Evolutionary conservation across 2,113 vertebrate genomes (phyloP).

Genomic region (Arizona elegans): DNA sequence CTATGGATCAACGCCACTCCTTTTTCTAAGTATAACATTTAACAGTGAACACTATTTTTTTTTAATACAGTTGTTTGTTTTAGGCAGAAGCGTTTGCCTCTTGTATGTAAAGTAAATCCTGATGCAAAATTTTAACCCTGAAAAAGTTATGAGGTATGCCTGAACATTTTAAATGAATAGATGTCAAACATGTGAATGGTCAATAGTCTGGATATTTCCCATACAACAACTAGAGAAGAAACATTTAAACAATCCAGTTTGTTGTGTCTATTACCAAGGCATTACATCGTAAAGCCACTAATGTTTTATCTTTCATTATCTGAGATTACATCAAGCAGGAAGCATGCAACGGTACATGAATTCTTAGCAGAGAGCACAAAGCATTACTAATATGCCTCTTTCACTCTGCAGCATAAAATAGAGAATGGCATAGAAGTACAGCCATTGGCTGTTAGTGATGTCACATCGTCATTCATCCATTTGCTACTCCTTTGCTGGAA

Average conservation of each 20-base stretch:
- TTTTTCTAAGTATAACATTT: neutral
- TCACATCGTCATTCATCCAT: constrained; percentile 36
- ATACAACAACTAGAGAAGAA: constrained; percentile 5
- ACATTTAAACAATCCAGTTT: constrained; percentile 21
- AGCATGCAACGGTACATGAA: constrained; percentile 16
- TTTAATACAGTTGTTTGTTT: neutral
- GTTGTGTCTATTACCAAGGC: constrained; percentile 8
- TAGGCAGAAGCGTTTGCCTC: neutral
- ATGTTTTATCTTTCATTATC: neutral
- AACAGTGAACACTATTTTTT: neutral
- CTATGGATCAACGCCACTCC: neutral
- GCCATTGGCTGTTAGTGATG: constrained; percentile 60
- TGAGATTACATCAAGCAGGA: constrained; percentile 10
- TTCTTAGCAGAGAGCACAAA: constrained; percentile 12
- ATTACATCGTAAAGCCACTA: neutral
- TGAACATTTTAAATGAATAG: constrained; percentile 33
- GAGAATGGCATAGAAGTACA: constrained; percentile 19
- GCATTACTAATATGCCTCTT: constrained; percentile 33
- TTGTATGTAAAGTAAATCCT: constrained; percentile 1
- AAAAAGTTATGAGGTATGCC: constrained; percentile 7
- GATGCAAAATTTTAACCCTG: neutral
- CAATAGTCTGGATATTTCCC: constrained; percentile 31
- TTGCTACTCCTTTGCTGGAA: constrained; percentile 40
- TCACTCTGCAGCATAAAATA: constrained; percentile 7
- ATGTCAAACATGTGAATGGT: constrained; percentile 22